Base-by-base conservation (phyloP, 2,797 vertebrate genomes). In the Leucoraja ocellata region DNA sequence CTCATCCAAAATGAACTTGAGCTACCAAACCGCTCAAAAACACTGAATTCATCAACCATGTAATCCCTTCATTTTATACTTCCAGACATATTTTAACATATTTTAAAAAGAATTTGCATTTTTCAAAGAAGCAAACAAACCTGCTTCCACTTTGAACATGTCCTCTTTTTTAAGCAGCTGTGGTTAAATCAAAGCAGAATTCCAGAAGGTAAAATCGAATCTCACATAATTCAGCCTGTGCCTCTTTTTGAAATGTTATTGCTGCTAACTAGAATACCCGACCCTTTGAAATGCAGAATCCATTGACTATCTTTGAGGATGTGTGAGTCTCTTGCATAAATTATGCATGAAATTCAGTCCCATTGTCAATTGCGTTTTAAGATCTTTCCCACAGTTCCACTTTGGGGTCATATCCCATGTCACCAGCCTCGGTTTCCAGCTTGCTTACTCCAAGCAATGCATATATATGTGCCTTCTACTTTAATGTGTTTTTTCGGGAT, bases 291-390 rank as follows among this genome's bases (percentile, higher is more conserved):
- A 92, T 46, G 90, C 90, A 92, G 90, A 92, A 58, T 46, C 36
- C 39, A 76, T 91, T 73, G 71, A 92, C 25, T 36, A 14, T 76
- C 71, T 92, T 92, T 76, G 71, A 92, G 90, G 71, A 92, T 88
- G 90, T 74, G 36, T 7, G 71, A 76, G 54, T 92, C 68, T 28
- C 90, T 92, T 11, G 25, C 36, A 76, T 92, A 54, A 74, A 92
- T 92, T 92, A 92, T 92, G 90, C 71, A 92, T 92, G 90, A 92
- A 54, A 92, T 92, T 36, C 71, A 4, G 90, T 58, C 90, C 90
- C 90, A 74, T 74, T 92, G 71, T 92, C 71, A 92, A 54, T 76
- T 68, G 61, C 16, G 16, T 88, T 88, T 88, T 65, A 88, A 88
- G 90, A 76, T 92, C 71, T 74, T 46, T 58, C 90, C 71, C 71